Conservation (phyloP, 2,888 invertebrate genomes). For the Oxyscelio sp. region DNA sequence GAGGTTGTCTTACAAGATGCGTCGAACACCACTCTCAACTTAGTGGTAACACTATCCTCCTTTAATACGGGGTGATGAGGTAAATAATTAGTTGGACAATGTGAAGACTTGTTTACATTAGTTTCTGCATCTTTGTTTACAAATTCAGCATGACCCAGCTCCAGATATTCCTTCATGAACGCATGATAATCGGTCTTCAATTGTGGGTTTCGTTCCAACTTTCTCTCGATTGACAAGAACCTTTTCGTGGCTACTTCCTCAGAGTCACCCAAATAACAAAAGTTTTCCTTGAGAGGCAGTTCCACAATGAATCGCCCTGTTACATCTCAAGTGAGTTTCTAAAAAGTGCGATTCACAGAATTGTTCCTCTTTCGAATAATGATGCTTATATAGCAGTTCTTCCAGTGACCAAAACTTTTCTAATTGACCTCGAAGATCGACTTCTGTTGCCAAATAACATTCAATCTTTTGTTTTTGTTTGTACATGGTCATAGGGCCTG, state of each 20-base stretch:
- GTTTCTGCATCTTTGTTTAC: background rate
- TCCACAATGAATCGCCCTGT: conserved; percentile 56
- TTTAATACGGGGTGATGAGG: conserved; percentile 31
- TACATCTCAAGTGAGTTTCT: conserved; percentile 18
- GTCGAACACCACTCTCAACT: conserved; percentile 13
- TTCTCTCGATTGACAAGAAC: conserved; percentile 32
- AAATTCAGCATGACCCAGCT: conserved; percentile 42
- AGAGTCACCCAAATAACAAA: conserved; percentile 57
- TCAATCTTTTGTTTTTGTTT: background rate
- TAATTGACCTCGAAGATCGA: background rate
- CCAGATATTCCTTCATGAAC: conserved; percentile 61
- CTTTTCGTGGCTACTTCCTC: conserved; percentile 57
- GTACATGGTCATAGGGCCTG: background rate
- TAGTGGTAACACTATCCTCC: conserved; percentile 18
- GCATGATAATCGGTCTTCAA: conserved; percentile 27
- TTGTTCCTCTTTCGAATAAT: conserved; percentile 27
- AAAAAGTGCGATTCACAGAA: conserved; percentile 46
- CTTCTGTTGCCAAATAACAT: background rate
- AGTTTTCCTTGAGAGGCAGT: conserved; percentile 39
- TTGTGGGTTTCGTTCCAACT: too few relatives aligned
- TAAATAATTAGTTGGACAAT: conserved; percentile 11
- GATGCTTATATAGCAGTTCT: background rate
- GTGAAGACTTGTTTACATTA: background rate
- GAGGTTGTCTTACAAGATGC: conserved; percentile 70
- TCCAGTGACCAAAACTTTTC: conserved; percentile 51